phyloP scores from a whole-genome alignment of 1,140 invertebrate genomes.

The Sycophaga agraensis region DNA sequence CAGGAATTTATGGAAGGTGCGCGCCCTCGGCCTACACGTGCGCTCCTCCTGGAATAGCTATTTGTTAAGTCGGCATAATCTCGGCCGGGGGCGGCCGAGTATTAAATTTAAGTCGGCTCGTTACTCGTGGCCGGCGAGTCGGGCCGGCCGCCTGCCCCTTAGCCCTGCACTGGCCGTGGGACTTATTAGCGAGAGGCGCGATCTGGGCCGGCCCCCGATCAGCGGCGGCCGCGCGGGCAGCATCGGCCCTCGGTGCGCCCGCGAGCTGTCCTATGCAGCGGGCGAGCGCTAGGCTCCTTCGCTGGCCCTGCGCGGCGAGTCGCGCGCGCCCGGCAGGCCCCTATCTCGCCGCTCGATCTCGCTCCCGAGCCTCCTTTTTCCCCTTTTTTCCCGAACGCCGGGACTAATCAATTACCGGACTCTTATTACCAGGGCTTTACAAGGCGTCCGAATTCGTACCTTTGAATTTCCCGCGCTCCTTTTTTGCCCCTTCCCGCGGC shows the following conservation, averaged over 20 bases:
- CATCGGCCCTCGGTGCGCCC: too few relatives aligned
- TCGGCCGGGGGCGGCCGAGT: neutral
- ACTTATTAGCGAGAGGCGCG: too few relatives aligned
- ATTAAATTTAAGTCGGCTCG: slow-evolving; percentile 30
- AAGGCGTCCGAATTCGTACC: slow-evolving; percentile 23
- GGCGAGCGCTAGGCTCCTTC: too few relatives aligned
- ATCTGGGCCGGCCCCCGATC: too few relatives aligned
- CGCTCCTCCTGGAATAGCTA: slow-evolving; percentile 19
- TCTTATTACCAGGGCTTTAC: slow-evolving; percentile 23
- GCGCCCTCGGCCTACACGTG: neutral
- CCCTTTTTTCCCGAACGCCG: neutral
- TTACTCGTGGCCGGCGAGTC: slow-evolving; percentile 23
- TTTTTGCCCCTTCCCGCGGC: too few relatives aligned
- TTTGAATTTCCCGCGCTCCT: slow-evolving; percentile 18
- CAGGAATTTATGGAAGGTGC: slow-evolving; percentile 26
- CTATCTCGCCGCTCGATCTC: slow-evolving; percentile 17
- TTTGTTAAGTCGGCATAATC: slow-evolving; percentile 27
- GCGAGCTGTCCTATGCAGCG: too few relatives aligned
- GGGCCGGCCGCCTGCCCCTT: too few relatives aligned
- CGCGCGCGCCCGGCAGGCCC: too few relatives aligned
- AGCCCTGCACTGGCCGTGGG: too few relatives aligned
- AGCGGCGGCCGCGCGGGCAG: too few relatives aligned
- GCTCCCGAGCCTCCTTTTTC: neutral
- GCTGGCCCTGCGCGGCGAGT: too few relatives aligned
- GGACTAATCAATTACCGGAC: slow-evolving; percentile 25